Conservation (phyloP, 2,113 vertebrate species). For the Stigmatopora argus region DNA sequence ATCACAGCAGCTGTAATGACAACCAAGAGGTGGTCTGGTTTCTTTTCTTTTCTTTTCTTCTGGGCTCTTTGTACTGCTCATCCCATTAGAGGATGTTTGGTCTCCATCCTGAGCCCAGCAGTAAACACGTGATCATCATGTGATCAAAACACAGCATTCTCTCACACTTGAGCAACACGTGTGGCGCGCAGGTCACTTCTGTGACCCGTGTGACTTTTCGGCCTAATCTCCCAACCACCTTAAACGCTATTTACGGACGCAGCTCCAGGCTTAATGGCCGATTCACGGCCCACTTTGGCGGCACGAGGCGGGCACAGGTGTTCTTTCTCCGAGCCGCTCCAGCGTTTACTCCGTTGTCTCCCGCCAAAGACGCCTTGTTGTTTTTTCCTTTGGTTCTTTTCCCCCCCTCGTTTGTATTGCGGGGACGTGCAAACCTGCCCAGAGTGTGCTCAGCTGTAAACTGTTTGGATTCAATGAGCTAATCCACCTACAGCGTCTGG, state of each 20-base stretch:
- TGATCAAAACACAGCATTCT: constrained; percentile 29
- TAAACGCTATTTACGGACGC: constrained; percentile 60
- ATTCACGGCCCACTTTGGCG: constrained; percentile 40
- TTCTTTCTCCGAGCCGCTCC: constrained; percentile 45
- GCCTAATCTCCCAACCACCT: constrained; percentile 61
- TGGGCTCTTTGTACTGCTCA: constrained; percentile 26
- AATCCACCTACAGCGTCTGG: constrained; percentile 66
- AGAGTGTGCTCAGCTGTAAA: constrained; percentile 71
- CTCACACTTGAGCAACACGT: not conserved
- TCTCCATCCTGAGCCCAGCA: constrained; percentile 32
- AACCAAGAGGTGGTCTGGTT: not conserved
- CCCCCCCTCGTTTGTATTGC: constrained; percentile 59
- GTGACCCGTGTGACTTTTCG: constrained; percentile 66
- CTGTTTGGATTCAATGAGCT: constrained; percentile 76
- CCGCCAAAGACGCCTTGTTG: constrained; percentile 47
- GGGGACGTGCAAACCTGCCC: constrained; percentile 67
- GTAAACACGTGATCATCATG: constrained; percentile 40
- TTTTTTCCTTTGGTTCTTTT: constrained; percentile 42
- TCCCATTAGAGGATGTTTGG: constrained; percentile 54
- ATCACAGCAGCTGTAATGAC: not conserved
- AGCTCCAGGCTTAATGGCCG: constrained; percentile 46
- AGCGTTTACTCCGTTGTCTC: constrained; percentile 62
- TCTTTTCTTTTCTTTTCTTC: constrained; percentile 8
- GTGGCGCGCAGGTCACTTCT: constrained; percentile 26
- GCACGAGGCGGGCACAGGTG: constrained; percentile 64